Evolutionary conservation across 1,140 invertebrate species (phyloP), one percentile per base, ranked within the genome.

Genomic region (Zaprionus ornatus): DNA sequence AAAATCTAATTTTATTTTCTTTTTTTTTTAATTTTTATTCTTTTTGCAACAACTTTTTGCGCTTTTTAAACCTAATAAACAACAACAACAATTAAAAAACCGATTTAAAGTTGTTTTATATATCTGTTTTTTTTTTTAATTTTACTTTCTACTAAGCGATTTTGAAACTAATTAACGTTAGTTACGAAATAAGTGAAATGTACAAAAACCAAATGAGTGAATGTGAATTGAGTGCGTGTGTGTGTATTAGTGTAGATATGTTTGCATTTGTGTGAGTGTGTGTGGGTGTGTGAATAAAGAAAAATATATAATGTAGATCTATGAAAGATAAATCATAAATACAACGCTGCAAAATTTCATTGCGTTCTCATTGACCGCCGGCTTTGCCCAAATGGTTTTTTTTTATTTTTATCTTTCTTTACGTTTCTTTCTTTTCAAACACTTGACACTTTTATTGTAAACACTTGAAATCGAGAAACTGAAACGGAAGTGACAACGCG

Each of bases 31-130:
- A 52, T 59, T 27, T 40, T 63, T 7, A 48, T 37, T 60, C 27
- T 25, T 13, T 56, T 21, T 52, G 62, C 83, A 87, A 86, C 79
- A 82, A 82, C 61, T 78, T 77, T 64, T 74, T 73, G 50, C 48
- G 55, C 21, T 66, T 79, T 82, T 80, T 45, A 91, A 90, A 87
- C 87, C 86, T 90, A 90, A 90, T 82, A 91, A 83, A 90, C 85
- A 88, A 88, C 85, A 90, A 88, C 85, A 88, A 90, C 85, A 88
- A 91, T 86, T 72, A 88, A 70, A 29, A 84, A 87, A 75, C 73
- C 70, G 52, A 77, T 87, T 87, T 77, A 66, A 69, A 73, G 57
- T 74, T 77, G 25, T 68, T 64, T 59, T 42, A 21, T 23, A 23
- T 50, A 13, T 50, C 7, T 56, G n/a, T 48, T 60, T 40, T 32